Evolutionary conservation across 2,888 invertebrate species (phyloP), one percentile per base, ranked within the genome.

Genomic region (Volucella inanis): DNA sequence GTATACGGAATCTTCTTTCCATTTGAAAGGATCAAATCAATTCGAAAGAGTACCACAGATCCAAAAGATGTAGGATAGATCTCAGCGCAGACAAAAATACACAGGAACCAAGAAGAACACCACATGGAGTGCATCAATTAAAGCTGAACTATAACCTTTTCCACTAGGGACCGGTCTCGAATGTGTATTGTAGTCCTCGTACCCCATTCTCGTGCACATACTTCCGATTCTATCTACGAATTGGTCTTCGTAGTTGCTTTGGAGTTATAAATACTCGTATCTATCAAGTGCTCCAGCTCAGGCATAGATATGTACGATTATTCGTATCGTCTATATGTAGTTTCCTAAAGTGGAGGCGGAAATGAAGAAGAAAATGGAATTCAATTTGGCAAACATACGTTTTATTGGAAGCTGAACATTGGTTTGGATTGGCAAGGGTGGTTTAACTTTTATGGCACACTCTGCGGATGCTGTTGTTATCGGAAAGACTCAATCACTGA

Each of bases 321-420:
- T 6, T 31, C 31, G 31, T 31, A 31, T 31, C 31, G 6, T 31
- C 31, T 31, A 31, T n/a, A 54, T 49, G 70, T 64, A 39, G 45
- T 38, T 75, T 70, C 64, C n/a, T 64, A 59, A 64, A 64, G 70
- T 10, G 12, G 45, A 45, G 55, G 41, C 12, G 15, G 22, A 39
- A 52, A 39, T 50, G 70, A 52, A 55, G 61, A 47, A 57, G 71
- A 81, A 81, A 85, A 85, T 81, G 72, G 81, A 85, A 85, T 85
- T 85, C 85, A 85, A 85, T 85, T 85, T 85, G 81, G 81, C 68
- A 76, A 85, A 81, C 85, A 85, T 85, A 85, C 81, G 81, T 72
- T 85, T 70, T 31, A 31, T 3, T 31, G 31, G 31, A 4, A 31
- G 31, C 31, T 31, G 6, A 6, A 6, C 31, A 31, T 6, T 31